These are phyloP conservation scores for Syngnathus typhle DNA, from an alignment of 2,113 vertebrate genomes.

Conservation along the genomic window DNA sequence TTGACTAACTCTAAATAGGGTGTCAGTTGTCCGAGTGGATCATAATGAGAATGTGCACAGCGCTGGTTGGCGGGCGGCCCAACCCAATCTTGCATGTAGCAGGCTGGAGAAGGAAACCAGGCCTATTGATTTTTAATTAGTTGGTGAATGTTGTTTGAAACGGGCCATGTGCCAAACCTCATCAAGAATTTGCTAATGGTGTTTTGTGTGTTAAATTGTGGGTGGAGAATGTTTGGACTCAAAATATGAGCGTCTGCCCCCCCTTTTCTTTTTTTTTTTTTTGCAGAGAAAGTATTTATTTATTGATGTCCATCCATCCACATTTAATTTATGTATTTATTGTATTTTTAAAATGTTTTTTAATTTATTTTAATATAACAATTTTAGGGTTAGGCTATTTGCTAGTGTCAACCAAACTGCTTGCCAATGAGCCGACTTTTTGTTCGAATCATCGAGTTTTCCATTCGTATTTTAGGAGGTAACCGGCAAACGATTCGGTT, in stretches of 20 bases:
- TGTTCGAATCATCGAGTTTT: neutral
- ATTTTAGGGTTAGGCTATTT: no score
- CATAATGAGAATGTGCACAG: conserved; percentile 42
- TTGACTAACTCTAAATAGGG: conserved; percentile 43
- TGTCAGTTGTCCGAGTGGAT: conserved; percentile 48
- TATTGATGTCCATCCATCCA: no score
- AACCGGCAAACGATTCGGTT: conserved; percentile 83
- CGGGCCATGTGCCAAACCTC: conserved; percentile 15
- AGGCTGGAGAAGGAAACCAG: conserved; percentile 3
- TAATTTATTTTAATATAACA: no score
- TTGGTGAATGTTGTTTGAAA: conserved; percentile 24
- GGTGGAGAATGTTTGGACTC: neutral
- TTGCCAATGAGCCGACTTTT: neutral
- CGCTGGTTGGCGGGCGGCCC: conserved; percentile 48
- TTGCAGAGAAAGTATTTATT: no score
- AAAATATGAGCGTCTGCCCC: neutral
- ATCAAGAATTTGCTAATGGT: conserved; percentile 11
- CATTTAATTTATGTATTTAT: no score
- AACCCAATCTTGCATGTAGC: conserved; percentile 34
- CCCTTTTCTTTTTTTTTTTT: no score
- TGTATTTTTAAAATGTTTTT: no score
- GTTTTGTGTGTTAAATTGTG: neutral
- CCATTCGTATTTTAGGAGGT: conserved; percentile 69
- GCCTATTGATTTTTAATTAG: conserved; percentile 17
- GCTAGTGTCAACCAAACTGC: neutral